These are phyloP conservation scores for Pelobates cultripes DNA, from an alignment of 2,797 vertebrate genomes.

Conservation along the genomic window DNA sequence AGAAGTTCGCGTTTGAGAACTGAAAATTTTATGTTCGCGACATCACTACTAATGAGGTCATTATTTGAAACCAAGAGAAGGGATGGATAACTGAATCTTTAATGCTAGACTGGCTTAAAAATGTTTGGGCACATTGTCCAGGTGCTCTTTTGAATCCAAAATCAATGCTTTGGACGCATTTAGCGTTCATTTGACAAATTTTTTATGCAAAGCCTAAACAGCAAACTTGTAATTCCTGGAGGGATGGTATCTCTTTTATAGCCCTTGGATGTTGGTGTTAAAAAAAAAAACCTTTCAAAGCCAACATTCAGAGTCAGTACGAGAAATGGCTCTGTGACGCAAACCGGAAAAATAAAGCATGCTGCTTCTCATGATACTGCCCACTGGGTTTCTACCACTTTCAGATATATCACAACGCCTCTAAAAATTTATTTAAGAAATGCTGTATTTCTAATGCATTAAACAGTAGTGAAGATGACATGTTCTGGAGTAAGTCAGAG, in stretches of 20 bases:
- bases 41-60: background rate
- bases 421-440: no score
- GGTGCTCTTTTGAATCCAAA: background rate
- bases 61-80: background rate
- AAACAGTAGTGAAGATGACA: background rate
- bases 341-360: conserved; percentile 4
- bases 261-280: conserved; percentile 4
- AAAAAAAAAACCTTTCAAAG: conserved; percentile 5
- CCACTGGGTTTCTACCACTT: background rate
- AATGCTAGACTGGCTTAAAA: background rate
- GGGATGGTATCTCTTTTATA: background rate
- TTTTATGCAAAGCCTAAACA: background rate
- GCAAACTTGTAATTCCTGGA: background rate
- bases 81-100: background rate
- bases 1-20: no score
- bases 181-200: background rate
- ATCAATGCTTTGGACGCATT: conserved; percentile 6
- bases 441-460: no score
- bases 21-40: no score
- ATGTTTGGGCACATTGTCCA: background rate
- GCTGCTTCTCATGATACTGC: background rate
- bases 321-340: background rate
- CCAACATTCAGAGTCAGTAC: background rate
- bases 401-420: no score
- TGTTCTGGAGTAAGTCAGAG: background rate